Percentiles rank a stretch among this genome's conserved stretches.
Evolutionary conservation across 2,888 invertebrate genomes (phyloP).

Genomic region (Urechis unicinctus): DNA sequence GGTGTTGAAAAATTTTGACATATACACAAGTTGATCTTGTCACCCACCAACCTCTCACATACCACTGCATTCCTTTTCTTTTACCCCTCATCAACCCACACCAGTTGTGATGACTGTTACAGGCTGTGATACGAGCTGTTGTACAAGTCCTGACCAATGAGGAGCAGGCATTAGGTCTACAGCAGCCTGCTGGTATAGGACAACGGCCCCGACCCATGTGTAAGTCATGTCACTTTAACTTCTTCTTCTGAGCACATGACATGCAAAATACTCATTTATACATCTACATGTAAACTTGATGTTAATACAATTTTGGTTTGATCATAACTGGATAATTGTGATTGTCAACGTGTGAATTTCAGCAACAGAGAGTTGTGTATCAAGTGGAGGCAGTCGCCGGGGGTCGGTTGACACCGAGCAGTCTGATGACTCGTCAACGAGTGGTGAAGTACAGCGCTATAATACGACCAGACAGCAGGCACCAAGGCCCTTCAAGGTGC

Average conservation of each 20-base stretch:
- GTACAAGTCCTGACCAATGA: slow-evolving; percentile 66
- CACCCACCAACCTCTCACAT: background rate
- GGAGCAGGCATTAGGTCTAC: slow-evolving; percentile 64
- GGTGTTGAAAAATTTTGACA: too few species aligned
- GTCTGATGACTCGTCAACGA: slow-evolving; percentile 17
- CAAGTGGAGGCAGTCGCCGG: slow-evolving; percentile 26
- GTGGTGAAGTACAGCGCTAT: slow-evolving; percentile 6
- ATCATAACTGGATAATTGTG: too few species aligned
- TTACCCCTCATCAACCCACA: too few species aligned
- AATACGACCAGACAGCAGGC: slow-evolving; percentile 16
- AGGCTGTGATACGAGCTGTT: slow-evolving; percentile 61
- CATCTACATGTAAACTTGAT: too few species aligned
- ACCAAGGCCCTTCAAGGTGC: slow-evolving; percentile 15
- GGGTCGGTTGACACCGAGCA: slow-evolving; percentile 23
- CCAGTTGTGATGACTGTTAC: too few species aligned
- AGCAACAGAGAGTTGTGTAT: slow-evolving; percentile 40
- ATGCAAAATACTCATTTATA: too few species aligned
- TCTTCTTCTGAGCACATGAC: too few species aligned
- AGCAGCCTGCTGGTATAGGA: slow-evolving; percentile 69
- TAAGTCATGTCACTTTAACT: slow-evolving; percentile 17
- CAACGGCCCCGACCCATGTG: slow-evolving; percentile 66
- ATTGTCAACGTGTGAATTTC: too few species aligned
- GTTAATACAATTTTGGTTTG: too few species aligned
- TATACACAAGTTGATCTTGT: too few species aligned
- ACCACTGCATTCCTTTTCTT: too few species aligned